A percentile compares a stretch with the other conserved stretches of the same genome.
Conservation (phyloP, 2,113 vertebrate species). For the Xiphophorus couchianus region DNA sequence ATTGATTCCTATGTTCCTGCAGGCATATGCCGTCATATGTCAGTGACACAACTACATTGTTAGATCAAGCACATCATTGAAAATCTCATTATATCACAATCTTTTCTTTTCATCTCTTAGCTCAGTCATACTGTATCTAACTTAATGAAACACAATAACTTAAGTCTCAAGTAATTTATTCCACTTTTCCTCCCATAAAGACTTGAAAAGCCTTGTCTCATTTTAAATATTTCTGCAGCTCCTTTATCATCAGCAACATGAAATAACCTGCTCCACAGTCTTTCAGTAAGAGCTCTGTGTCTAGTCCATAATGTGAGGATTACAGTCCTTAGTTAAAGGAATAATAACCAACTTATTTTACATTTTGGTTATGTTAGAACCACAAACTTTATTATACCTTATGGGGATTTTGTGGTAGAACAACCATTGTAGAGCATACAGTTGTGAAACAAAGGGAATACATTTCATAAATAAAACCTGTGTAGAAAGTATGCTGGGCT, state of each 20-base stretch:
- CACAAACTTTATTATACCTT: too few relatives aligned
- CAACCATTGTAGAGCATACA: too few relatives aligned
- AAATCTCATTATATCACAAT: background rate
- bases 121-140: background rate
- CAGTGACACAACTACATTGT: background rate
- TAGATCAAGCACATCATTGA: background rate
- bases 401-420: too few relatives aligned
- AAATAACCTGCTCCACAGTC: background rate
- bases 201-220: background rate
- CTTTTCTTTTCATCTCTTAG: background rate
- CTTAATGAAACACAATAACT: background rate
- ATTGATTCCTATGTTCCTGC: background rate
- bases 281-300: conserved; percentile 5
- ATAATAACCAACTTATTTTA: too few relatives aligned
- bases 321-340: too few relatives aligned
- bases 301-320: background rate
- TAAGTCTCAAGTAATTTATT: background rate
- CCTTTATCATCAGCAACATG: conserved; percentile 4
- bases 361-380: too few relatives aligned
- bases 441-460: too few relatives aligned
- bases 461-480: too few relatives aligned
- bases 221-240: conserved; percentile 4
- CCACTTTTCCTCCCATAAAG: background rate
- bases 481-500: too few relatives aligned
- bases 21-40: background rate